These are phyloP conservation scores for Coelopa pilipes DNA, from an alignment of 2,888 invertebrate genomes.

Conservation along the genomic window DNA sequence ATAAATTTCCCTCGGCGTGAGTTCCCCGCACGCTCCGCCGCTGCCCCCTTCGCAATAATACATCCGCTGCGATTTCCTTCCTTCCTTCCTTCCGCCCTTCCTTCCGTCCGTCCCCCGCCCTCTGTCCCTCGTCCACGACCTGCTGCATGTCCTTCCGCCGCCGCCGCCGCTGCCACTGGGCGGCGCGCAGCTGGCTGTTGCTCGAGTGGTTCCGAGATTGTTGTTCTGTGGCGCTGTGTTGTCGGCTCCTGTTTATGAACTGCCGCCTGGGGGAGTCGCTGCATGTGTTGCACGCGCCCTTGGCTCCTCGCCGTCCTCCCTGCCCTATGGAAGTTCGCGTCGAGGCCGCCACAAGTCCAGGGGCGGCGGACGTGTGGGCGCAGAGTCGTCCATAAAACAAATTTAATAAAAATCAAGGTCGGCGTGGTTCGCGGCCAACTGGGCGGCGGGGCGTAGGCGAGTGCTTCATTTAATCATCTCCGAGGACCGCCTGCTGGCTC, in stretches of 20 bases:
- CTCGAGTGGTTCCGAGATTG: too few relatives aligned
- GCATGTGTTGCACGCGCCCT: neutral
- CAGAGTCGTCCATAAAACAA: too few relatives aligned
- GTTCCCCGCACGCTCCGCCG: conserved; percentile 39
- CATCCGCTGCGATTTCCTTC: conserved; percentile 23
- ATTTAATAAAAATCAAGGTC: too few relatives aligned
- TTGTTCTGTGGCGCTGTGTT: neutral
- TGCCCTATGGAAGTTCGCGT: neutral
- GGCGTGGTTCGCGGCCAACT: too few relatives aligned
- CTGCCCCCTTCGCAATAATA: conserved; percentile 25
- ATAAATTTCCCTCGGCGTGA: conserved; percentile 53
- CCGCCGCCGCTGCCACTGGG: neutral
- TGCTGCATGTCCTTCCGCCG: neutral
- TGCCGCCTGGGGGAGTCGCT: neutral
- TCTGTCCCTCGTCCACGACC: neutral
- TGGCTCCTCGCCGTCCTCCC: neutral
- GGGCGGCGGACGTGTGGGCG: too few relatives aligned
- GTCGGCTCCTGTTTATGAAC: conserved; percentile 1
- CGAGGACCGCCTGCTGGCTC: neutral
- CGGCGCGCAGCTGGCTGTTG: neutral
- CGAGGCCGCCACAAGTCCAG: neutral
- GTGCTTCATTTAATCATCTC: conserved; percentile 4
- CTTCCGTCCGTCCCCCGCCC: neutral
- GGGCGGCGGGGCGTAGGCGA: neutral
- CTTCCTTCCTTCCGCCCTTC: conserved; percentile 11